phyloP scores from a whole-genome alignment of 92 coral and sea anemone genomes.

The Phenganax marumi region DNA sequence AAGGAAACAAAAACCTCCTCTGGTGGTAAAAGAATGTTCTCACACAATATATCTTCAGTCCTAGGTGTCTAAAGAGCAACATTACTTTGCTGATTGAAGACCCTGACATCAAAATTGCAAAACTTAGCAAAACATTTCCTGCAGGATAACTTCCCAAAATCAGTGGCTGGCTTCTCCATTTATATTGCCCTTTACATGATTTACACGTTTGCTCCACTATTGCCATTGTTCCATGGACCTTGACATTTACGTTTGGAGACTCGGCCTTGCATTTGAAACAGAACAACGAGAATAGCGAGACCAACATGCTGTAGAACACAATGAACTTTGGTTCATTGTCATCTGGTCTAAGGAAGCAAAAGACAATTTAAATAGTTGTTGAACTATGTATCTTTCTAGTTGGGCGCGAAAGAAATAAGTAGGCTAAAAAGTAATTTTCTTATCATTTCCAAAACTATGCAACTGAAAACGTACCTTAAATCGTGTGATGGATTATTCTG shows the following conservation, averaged over 20 bases:
- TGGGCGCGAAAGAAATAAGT: too few relatives aligned
- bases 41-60: background rate
- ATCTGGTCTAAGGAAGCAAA: background rate
- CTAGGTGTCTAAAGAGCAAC: slow-evolving; percentile 9
- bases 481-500: background rate
- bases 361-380: background rate
- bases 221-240: background rate
- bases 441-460: background rate
- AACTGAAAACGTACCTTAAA: slow-evolving; percentile 6
- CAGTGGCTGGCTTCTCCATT: slow-evolving; percentile 15
- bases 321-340: background rate
- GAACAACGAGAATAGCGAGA: background rate
- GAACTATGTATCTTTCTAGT: background rate
- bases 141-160: slow-evolving; percentile 4
- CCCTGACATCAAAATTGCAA: slow-evolving; percentile 8
- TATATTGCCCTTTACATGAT: background rate
- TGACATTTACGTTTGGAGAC: background rate
- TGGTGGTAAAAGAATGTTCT: slow-evolving; percentile 6
- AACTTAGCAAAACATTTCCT: slow-evolving; percentile 12
- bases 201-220: background rate
- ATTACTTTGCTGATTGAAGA: slow-evolving; percentile 6
- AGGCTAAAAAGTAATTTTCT: background rate
- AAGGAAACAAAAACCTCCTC: background rate
- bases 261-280: background rate
- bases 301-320: background rate